Conservation (phyloP, 1,140 invertebrate genomes). For the Drosophila equinoxialis region DNA sequence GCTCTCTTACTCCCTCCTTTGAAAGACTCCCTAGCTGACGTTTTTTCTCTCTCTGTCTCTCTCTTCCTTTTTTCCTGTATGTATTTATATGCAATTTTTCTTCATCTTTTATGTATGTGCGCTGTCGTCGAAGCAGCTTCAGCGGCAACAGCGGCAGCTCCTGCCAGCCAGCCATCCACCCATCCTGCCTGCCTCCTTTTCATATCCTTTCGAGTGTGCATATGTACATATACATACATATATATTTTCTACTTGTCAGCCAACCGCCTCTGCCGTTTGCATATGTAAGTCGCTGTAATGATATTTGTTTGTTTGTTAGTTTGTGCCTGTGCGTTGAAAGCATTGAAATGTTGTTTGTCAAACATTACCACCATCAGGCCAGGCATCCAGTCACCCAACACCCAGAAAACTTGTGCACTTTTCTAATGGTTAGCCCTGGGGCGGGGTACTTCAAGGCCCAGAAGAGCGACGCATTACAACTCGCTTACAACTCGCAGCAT, state of each 20-base stretch:
- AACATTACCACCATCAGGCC: conserved; percentile 32
- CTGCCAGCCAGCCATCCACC: neutral
- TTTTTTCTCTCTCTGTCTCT: conserved; percentile 1
- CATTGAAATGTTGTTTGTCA: conserved; percentile 75
- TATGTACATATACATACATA: conserved; percentile 19
- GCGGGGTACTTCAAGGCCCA: conserved; percentile 7
- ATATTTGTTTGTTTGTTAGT: conserved; percentile 67
- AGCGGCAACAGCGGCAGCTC: neutral
- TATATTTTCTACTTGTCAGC: conserved; percentile 63
- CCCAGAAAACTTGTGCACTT: conserved; percentile 57
- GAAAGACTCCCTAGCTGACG: conserved; percentile 18
- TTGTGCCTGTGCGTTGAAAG: conserved; percentile 71
- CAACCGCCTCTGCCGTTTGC: conserved; percentile 52
- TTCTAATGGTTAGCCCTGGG: conserved; percentile 64
- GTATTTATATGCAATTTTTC: conserved; percentile 80
- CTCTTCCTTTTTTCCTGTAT: neutral
- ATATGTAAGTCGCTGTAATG: conserved; percentile 78
- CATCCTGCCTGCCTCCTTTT: conserved; percentile 40
- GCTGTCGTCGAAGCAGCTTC: conserved; percentile 54
- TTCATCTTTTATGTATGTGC: conserved; percentile 79
- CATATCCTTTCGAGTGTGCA: conserved; percentile 74
- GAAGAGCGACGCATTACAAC: conserved; percentile 60
- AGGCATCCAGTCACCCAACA: neutral
- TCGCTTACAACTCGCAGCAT: conserved; percentile 73
- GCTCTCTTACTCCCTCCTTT: conserved; percentile 38